Conservation (phyloP, 2,797 vertebrate species). For the Diceros bicornis region DNA sequence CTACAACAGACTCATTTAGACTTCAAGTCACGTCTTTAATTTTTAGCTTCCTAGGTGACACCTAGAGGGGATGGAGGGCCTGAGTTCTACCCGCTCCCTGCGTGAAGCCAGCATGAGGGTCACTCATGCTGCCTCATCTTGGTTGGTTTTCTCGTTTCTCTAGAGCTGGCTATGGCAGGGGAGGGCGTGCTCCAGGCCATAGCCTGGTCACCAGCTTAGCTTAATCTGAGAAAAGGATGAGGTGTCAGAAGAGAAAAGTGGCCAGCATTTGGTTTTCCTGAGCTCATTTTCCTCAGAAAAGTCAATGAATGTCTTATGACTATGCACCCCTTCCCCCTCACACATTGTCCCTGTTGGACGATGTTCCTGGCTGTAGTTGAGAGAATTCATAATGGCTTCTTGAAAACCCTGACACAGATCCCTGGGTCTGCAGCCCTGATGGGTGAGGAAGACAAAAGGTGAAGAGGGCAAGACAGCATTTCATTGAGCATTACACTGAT, state of each 20-base stretch:
- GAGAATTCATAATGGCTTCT: background rate
- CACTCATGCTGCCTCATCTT: background rate
- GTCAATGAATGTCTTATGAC: constrained; percentile 59
- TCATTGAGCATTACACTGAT: background rate
- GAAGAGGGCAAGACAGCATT: background rate
- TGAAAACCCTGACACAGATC: background rate
- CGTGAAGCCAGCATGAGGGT: background rate
- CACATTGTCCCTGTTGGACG: background rate
- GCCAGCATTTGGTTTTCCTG: constrained; percentile 68
- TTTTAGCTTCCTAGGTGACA: background rate
- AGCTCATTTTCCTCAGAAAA: constrained; percentile 74
- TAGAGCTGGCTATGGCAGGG: background rate
- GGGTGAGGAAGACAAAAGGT: background rate
- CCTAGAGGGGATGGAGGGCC: background rate
- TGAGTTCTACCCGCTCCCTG: background rate
- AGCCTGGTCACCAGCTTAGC: background rate
- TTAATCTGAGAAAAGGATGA: constrained; percentile 62
- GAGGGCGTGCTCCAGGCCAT: background rate
- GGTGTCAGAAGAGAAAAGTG: constrained; percentile 66
- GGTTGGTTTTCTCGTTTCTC: background rate
- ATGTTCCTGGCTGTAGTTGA: background rate
- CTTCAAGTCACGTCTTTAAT: background rate
- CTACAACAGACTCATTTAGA: background rate
- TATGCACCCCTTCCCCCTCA: background rate
- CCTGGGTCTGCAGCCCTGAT: background rate